phyloP scores from a whole-genome alignment of 2,888 invertebrate genomes.

The Limulus polyphemus region DNA sequence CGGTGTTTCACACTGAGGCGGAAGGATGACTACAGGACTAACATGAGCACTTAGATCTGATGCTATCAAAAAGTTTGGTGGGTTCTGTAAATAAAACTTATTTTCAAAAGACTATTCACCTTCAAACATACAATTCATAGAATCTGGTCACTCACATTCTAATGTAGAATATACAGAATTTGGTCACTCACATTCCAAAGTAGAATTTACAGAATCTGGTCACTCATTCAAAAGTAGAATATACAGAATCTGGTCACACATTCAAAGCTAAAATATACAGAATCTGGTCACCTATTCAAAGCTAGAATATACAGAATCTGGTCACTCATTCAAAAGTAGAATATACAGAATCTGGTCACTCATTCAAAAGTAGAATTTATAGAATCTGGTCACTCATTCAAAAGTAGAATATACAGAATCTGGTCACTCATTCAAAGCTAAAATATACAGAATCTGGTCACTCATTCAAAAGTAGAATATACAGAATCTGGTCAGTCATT shows the following conservation, averaged over 20 bases:
- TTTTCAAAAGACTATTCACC: background rate
- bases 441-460: too few species aligned
- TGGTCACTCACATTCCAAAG: slow-evolving; percentile 1
- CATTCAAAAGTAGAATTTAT: slow-evolving; percentile 8
- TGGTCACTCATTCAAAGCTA: too few species aligned
- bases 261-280: too few species aligned
- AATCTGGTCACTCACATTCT: slow-evolving; percentile 1
- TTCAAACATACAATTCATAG: background rate
- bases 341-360: background rate
- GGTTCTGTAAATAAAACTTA: slow-evolving; percentile 46
- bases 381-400: too few species aligned
- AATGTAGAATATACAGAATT: slow-evolving; percentile 15
- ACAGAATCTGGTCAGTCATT: slow-evolving; percentile 1
- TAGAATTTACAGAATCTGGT: slow-evolving; percentile 3
- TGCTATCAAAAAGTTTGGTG: slow-evolving; percentile 87
- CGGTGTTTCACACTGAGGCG: slow-evolving; percentile 46
- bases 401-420: too few species aligned
- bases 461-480: too few species aligned
- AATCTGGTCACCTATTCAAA: too few species aligned
- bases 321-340: slow-evolving; percentile 14
- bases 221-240: too few species aligned
- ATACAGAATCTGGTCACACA: too few species aligned
- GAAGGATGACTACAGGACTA: slow-evolving; percentile 76
- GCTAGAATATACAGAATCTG: too few species aligned
- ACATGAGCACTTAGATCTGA: slow-evolving; percentile 87